Base-by-base conservation (phyloP, 35 echinoderm and acorn worm species). In the Lytechinus variegatus region DNA sequence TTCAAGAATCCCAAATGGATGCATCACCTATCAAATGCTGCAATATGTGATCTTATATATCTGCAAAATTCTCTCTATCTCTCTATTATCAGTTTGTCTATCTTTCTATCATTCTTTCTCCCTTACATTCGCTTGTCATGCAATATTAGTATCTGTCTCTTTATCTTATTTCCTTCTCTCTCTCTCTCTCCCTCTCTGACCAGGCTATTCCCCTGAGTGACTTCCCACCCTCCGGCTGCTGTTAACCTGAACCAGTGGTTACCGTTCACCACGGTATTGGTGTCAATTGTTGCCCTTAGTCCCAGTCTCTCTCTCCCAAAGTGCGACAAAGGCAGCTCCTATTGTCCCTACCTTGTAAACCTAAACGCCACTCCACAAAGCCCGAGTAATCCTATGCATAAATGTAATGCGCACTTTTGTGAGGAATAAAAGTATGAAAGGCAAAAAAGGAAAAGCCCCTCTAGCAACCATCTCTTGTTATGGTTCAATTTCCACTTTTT, bases 371-470 rank as follows among this genome's bases (percentile, higher is more conserved):
- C 92, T 54, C 10, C 55, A 93, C 92, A 93, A 93, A 93, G 92
- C 52, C 92, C 53, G 11, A 16, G 92, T 55, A 93, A 93, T 57
- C 92, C 92, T 19, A 93, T 54, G 54, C 92, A 57, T 28, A 57
- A 93, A 57, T 93, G 92, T 93, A 93, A 93, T 93, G 92, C 53
- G 92, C 92, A 93, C 92, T 93, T 93, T 93, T 54, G 53, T 53
- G 53, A 93, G 27, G 11, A 27, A 28, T 10, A 24, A 93, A 93
- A 93, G 53, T 19, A 28, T 10, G 53, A 93, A 93, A 93, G 53
- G 53, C 52, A 28, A 19, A 93, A 93, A 19, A 93, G 92, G 53
- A 93, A 55, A 93, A 19, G 28, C 92, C 92, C 33, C 53, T 16
- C n/a, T 54, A 54, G 92, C 53, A 14, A 57, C n/a, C 19, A 9